Conservation (phyloP, 1,140 invertebrate genomes). For the Pentalonia nigronervosa region DNA sequence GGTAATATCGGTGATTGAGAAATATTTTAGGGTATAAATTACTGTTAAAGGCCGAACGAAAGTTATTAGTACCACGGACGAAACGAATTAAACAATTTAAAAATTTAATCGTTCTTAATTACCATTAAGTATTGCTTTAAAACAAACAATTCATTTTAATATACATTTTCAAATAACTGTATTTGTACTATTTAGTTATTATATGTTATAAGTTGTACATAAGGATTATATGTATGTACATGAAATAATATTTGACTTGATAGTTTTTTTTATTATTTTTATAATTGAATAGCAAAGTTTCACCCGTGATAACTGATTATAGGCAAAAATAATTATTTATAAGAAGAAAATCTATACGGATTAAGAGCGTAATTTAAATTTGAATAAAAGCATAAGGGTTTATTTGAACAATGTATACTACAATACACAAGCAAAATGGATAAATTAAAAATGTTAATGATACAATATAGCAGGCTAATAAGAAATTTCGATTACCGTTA, state of each 20-base stretch:
- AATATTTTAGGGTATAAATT: background rate
- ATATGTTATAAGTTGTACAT: background rate
- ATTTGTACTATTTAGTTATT: background rate
- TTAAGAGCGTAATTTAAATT: background rate
- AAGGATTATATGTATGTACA: background rate
- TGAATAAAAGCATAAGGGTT: background rate
- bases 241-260: background rate
- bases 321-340: background rate
- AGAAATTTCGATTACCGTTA: background rate
- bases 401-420: background rate
- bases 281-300: background rate
- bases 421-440: background rate
- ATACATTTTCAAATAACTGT: background rate
- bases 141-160: background rate
- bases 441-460: background rate
- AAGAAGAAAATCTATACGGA: background rate
- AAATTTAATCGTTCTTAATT: background rate
- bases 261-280: background rate
- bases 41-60: background rate
- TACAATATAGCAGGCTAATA: background rate
- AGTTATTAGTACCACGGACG: background rate
- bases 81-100: slow-evolving; percentile 3
- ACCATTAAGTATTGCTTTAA: background rate
- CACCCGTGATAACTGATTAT: background rate
- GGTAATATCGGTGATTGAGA: background rate